phyloP scores from a whole-genome alignment of 1,140 invertebrate species.

The Drosophila lacteicornis region DNA sequence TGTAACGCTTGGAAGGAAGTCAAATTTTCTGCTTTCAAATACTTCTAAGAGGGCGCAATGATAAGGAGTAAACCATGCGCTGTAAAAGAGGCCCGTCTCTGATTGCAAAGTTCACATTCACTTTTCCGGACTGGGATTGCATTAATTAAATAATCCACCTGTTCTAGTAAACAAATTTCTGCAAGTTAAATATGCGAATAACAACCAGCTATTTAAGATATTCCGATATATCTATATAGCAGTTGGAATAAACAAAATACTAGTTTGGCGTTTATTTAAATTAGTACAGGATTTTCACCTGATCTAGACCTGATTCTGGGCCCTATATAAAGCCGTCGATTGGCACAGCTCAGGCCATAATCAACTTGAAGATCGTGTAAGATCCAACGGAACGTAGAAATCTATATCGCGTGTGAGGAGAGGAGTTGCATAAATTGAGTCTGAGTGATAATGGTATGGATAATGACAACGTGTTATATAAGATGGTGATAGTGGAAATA shows the following conservation, averaged over 20 bases:
- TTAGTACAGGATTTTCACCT: constrained; percentile 79
- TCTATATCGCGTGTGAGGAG: constrained; percentile 67
- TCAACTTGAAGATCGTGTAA: constrained; percentile 61
- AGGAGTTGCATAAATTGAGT: constrained; percentile 74
- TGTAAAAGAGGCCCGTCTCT: constrained; percentile 10
- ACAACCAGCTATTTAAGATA: constrained; percentile 56
- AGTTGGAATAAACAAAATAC: constrained; percentile 83
- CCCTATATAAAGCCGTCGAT: constrained; percentile 68
- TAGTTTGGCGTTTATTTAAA: constrained; percentile 83
- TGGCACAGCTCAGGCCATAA: constrained; percentile 44
- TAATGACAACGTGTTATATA: constrained; percentile 8
- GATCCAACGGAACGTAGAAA: constrained; percentile 57
- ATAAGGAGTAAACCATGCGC: not conserved
- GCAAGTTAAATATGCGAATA: constrained; percentile 67
- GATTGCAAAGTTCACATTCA: constrained; percentile 34
- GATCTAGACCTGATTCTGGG: constrained; percentile 32
- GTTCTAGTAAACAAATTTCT: constrained; percentile 75
- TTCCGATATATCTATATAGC: constrained; percentile 44
- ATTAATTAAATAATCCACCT: constrained; percentile 61
- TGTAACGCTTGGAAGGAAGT: constrained; percentile 19
- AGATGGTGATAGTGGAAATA: constrained; percentile 8
- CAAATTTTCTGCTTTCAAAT: constrained; percentile 16
- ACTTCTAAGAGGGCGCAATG: constrained; percentile 13
- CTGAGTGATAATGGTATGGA: constrained; percentile 78
- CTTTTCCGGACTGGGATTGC: constrained; percentile 14